Evolutionary conservation across 2,797 vertebrate genomes (phyloP), one percentile per base, ranked within the genome.

Genomic region (Schizopygopsis malacanthus): DNA sequence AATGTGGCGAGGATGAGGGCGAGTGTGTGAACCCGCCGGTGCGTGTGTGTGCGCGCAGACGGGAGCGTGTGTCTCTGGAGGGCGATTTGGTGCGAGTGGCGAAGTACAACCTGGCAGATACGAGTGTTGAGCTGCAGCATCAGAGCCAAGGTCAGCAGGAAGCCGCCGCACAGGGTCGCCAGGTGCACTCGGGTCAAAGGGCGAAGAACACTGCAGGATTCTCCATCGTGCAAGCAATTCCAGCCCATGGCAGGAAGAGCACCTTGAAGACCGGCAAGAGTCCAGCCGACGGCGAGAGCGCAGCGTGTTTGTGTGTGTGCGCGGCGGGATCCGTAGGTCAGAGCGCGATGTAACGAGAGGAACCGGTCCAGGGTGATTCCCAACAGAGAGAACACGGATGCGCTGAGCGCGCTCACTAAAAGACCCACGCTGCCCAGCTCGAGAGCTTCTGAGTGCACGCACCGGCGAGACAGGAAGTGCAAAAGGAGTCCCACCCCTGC

Each of bases 11-110:
- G 94, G 89, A 97, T 95, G 91, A 98, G 83, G 1, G 97, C 94
- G 86, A 98, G 86, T 22, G 97, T 96, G 89, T 97, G 97, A 82
- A 96, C 96, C n/a, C 96, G 94, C 18, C 95, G 95, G 86, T 94
- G 93, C 90, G 95, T 93, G 3, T 93, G 92, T 67, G 92, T 95
- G 90, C 90, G 94, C 81, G 93, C 93, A 79, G 94, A 90, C 9
- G 97, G 94, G 81, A 97, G 93, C 84, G 97, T 95, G 91, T 98
- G 98, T 88, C 97, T 95, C 92, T 99, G 98, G 5, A 98, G 94
- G 16, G 98, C 98, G 1, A 99, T 99, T 93, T 98, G 97, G 18
- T 98, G 97, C 3, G 97, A 97, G 16, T 99, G 98, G 28, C 96
- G 93, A 87, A 96, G 93, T 4, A 97, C 95, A 0, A 99, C 95